Conservation (phyloP, 1,140 invertebrate genomes). For the Cydia fagiglandana region DNA sequence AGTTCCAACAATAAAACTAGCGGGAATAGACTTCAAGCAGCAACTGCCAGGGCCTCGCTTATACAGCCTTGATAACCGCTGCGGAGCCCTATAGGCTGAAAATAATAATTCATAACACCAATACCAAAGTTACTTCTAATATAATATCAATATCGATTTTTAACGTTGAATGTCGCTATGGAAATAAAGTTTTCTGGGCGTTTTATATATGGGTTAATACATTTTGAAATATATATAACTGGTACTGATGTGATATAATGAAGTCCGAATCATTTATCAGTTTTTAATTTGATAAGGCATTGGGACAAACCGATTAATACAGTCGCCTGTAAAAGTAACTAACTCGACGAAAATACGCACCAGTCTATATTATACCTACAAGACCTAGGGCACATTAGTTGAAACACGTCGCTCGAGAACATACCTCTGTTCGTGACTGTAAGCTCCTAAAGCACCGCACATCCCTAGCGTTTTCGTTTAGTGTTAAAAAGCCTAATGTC, state of each 20-base stretch:
- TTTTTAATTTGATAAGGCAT: background rate
- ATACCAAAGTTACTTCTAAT: slow-evolving; percentile 75
- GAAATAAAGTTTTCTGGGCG: background rate
- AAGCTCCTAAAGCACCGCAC: background rate
- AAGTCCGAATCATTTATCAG: too few species aligned
- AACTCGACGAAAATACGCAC: too few species aligned
- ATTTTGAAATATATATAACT: background rate
- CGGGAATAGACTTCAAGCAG: too few species aligned
- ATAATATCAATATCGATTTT: slow-evolving; percentile 43
- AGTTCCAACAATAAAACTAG: too few species aligned
- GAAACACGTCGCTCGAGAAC: background rate
- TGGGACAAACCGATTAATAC: background rate
- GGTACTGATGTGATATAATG: background rate
- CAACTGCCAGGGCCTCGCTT: background rate
- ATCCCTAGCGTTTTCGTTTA: background rate
- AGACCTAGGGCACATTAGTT: too few species aligned
- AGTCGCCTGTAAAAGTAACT: background rate
- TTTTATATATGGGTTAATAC: background rate
- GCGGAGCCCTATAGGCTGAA: background rate
- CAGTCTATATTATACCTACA: too few species aligned
- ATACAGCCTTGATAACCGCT: background rate
- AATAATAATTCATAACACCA: slow-evolving; percentile 54
- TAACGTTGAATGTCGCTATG: background rate
- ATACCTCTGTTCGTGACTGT: background rate
- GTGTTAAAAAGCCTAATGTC: background rate